Base-by-base conservation (phyloP, 2,113 vertebrate genomes). In the Donacobius atricapilla region DNA sequence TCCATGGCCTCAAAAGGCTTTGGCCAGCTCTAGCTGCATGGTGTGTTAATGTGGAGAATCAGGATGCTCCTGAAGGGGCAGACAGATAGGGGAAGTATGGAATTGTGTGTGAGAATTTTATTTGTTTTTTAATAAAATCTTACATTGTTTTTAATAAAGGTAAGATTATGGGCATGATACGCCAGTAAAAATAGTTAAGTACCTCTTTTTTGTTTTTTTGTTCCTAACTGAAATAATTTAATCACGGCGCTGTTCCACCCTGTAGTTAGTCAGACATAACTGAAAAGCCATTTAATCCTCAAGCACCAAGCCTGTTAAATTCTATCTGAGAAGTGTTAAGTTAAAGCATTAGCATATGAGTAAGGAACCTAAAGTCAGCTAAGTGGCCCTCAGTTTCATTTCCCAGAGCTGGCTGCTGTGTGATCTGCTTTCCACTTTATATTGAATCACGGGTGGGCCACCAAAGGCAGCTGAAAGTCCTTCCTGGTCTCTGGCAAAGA, bases 81-180 rank as follows among this genome's bases (percentile, higher is more conserved):
- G 81, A 33, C 58, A 73, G 54, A 57, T 25, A 68, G 54, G 61
- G 77, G 45, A 89, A 37, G 50, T 11, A 51, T 31, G 23, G 81
- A 69, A 69, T 18, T 4, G 6, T 53, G 28, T 10, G 47, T 56
- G 63, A 73, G 64, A 86, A 75, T 80, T 48, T 25, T 35, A 68
- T 73, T 91, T 33, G 48, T 83, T 87, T 95, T 95, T 94, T 87
- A 95, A 95, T 94, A 91, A 89, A 91, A 61, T 45, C 61, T 80
- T 70, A 57, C 94, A 85, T 90, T 80, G 57, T 83, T 97, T 93
- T 95, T 86, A 89, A 89, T 92, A 90, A 93, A 81, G 68, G 35
- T 45, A n/a, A 94, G 76, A 83, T 91, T 90, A 85, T 39, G 30
- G 31, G 24, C 24, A 14, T 66, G 58, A 78, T 85, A 60, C 20